Conservation (phyloP, 1,140 invertebrate species). For the Penaeus indicus region DNA sequence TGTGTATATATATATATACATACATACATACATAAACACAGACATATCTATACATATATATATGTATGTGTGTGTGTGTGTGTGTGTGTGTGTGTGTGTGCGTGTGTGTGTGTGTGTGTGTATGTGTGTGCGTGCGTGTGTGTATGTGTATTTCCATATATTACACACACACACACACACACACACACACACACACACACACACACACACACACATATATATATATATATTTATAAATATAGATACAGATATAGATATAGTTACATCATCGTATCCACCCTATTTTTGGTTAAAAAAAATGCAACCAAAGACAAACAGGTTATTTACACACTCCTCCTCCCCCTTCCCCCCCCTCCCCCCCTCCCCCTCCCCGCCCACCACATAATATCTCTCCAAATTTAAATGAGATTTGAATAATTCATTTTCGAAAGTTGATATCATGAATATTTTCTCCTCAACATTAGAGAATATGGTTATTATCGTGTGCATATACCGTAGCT, state of each 20-base stretch:
- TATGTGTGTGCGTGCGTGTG: too few relatives aligned
- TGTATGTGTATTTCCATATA: background rate
- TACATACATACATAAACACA: background rate
- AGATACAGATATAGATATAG: background rate
- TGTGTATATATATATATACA: background rate
- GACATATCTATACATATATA: background rate
- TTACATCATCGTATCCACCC: background rate
- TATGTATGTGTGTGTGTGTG: background rate
- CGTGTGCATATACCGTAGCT: too few relatives aligned
- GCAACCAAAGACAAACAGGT: too few relatives aligned
- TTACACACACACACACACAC: background rate
- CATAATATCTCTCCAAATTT: too few relatives aligned
- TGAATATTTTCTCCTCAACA: too few relatives aligned
- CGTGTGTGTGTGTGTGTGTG: too few relatives aligned
- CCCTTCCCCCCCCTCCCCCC: too few relatives aligned
- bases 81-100: background rate
- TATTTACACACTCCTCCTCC: too few relatives aligned
- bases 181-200: background rate
- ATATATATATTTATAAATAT: background rate
- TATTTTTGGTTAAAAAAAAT: background rate
- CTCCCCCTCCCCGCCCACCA: too few relatives aligned
- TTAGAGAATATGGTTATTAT: too few relatives aligned
- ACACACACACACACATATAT: background rate
- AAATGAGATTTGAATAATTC: too few relatives aligned
- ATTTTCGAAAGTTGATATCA: too few relatives aligned